Base-by-base conservation (phyloP, 2,888 invertebrate genomes). In the Dryobotodes eremita region DNA sequence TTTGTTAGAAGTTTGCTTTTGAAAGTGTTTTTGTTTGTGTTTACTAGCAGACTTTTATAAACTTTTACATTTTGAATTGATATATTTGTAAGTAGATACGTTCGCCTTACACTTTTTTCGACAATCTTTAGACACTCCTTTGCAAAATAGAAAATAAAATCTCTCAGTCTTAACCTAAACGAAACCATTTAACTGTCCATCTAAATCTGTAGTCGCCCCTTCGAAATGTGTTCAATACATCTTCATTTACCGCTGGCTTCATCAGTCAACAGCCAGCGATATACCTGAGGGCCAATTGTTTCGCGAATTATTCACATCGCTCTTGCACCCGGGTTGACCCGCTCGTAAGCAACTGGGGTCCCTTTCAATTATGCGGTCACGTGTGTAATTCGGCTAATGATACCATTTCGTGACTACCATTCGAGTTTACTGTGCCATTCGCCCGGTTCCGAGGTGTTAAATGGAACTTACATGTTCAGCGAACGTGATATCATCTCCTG, bases 391-490 rank as follows among this genome's bases (percentile, higher is more conserved):
- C 90, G 79, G 88, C 91, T 95, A 94, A 94, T 94, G 93, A 93
- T 90, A 91, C 90, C 89, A 92, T 94, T 94, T 85, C 94, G 92
- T 93, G 93, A 92, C 93, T 90, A 85, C 88, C 89, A 90, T 93
- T 92, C 86, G 82, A 92, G 92, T 94, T 94, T 92, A 92, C 90
- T 91, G 90, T 89, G 90, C 89, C 90, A 91, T 94, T 92, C 90
- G 85, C 89, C 86, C 80, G 87, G 89, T 92, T 90, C 87, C 84
- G 89, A 94, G 93, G 93, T 94, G 95, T 93, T 93, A 94, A 95
- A 95, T 95, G 94, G 94, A 95, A 93, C 91, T 95, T 93, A 93
- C 94, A 92, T 95, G 94, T 95, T 92, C 84, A 66, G 83, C 79
- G 88, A 88, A 92, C 92, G 92, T 92, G 93, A 93, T 92, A 91